Percentiles rank a stretch among this genome's conserved stretches.
These are phyloP conservation scores for Pygmarrhopalites habei DNA, from an alignment of 1,140 invertebrate genomes.

Conservation along the genomic window DNA sequence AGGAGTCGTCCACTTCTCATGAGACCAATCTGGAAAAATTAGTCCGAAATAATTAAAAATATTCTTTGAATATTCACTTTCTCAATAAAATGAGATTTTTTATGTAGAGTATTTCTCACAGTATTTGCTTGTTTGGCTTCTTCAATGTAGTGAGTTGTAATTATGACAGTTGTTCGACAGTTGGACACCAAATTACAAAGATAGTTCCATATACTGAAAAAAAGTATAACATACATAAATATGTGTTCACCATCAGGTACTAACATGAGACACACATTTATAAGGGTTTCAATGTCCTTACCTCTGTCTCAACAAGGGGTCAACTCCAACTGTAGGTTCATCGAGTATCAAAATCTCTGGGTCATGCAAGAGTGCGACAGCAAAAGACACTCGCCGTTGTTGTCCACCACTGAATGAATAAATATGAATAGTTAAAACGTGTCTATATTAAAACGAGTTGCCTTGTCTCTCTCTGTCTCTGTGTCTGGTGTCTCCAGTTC, in stretches of 20 bases:
- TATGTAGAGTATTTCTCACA: constrained; percentile 58
- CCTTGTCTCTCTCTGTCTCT: no score
- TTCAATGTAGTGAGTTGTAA: constrained; percentile 91
- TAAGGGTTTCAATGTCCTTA: constrained; percentile 37
- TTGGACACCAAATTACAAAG: constrained; percentile 73
- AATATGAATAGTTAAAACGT: no score
- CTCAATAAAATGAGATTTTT: neutral
- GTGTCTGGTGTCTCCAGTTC: no score
- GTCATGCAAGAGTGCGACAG: constrained; percentile 84
- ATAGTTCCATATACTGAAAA: constrained; percentile 82
- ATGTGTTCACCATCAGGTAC: neutral
- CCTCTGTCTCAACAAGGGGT: constrained; percentile 78
- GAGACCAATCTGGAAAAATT: constrained; percentile 67
- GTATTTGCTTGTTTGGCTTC: constrained; percentile 80
- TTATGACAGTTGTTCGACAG: constrained; percentile 78
- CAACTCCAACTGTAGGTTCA: constrained; percentile 86
- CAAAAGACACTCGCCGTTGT: constrained; percentile 83
- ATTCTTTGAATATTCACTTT: no score
- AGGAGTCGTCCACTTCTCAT: constrained; percentile 85
- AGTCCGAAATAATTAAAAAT: neutral
- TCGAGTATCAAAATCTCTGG: constrained; percentile 88
- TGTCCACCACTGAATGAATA: constrained; percentile 74
- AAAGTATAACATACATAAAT: constrained; percentile 27
- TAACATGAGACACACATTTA: no score
- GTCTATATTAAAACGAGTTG: no score